Conservation (phyloP, 2,797 vertebrate species). For the Bovichtus diacanthus region DNA sequence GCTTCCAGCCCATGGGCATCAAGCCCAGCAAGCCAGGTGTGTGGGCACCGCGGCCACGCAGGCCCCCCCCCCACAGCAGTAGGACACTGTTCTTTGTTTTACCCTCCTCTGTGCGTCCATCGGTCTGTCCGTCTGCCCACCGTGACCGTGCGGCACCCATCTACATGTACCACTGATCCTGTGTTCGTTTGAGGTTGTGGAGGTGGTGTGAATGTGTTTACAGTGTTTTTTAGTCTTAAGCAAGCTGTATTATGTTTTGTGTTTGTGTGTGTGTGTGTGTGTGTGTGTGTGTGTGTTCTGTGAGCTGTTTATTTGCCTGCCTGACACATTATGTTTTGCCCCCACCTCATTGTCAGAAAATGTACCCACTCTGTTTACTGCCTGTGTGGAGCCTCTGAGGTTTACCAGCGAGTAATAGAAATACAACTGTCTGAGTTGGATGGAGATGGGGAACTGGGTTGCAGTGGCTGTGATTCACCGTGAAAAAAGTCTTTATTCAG, state of each 20-base stretch:
- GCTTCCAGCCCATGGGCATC: conserved; percentile 99
- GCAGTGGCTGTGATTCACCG: conserved; percentile 71
- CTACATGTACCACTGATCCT: conserved; percentile 57
- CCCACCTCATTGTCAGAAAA: conserved; percentile 77
- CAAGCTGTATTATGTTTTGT: conserved; percentile 39
- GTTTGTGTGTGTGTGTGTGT: conserved; percentile 1
- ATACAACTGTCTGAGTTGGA: conserved; percentile 77
- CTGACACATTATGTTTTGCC: conserved; percentile 73
- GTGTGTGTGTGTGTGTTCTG: conserved; percentile 10
- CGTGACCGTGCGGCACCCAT: conserved; percentile 67
- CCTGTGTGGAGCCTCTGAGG: conserved; percentile 68
- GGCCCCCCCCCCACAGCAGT: conserved; percentile 86
- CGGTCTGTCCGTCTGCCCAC: conserved; percentile 56
- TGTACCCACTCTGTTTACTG: conserved; percentile 74
- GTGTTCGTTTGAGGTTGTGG: conserved; percentile 57
- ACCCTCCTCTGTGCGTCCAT: conserved; percentile 61
- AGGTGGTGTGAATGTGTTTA: conserved; percentile 57
- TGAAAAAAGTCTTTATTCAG: conserved; percentile 71
- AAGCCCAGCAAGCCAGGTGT: conserved; percentile 99
- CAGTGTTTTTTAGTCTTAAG: conserved; percentile 50
- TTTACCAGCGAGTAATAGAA: conserved; percentile 74
- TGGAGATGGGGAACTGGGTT: conserved; percentile 69
- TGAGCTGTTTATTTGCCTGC: conserved; percentile 68
- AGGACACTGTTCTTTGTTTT: conserved; percentile 86
- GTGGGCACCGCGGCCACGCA: conserved; percentile 81